These are phyloP conservation scores for Alfaro cultratus DNA, from an alignment of 2,797 vertebrate genomes.

Conservation along the genomic window DNA sequence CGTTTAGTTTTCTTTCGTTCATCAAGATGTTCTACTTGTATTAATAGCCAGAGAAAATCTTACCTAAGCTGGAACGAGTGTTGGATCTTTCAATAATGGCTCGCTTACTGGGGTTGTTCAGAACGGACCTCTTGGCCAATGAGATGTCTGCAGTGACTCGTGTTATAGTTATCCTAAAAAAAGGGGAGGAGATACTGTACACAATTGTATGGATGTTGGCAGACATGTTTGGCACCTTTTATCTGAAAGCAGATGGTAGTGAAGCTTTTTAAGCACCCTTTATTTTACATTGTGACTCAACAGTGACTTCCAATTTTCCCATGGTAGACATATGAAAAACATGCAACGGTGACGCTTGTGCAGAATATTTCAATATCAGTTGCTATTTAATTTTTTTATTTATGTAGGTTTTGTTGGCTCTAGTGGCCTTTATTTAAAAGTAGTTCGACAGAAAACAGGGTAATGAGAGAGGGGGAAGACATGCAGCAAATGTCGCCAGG, in stretches of 20 bases:
- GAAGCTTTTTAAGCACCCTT: background rate
- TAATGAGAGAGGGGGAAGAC: no score
- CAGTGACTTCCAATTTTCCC: background rate
- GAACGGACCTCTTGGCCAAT: conserved; percentile 95
- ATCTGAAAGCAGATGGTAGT: background rate
- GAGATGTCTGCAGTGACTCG: conserved; percentile 98
- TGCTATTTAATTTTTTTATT: background rate
- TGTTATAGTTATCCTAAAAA: conserved; percentile 96
- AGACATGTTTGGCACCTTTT: background rate
- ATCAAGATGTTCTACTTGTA: background rate
- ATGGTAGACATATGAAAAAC: background rate
- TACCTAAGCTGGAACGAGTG: conserved; percentile 96
- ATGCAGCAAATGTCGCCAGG: no score
- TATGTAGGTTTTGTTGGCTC: no score
- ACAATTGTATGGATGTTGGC: background rate
- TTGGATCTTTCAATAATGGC: conserved; percentile 97
- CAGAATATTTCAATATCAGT: background rate
- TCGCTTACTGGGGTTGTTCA: conserved; percentile 98
- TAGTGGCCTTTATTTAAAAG: no score
- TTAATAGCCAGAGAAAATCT: background rate
- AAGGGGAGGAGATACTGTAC: background rate
- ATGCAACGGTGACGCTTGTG: background rate
- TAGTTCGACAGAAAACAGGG: no score
- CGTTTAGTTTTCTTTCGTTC: background rate
- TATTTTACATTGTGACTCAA: background rate